phyloP scores from a whole-genome alignment of 2,797 vertebrate genomes.

The Danionella dracula region DNA sequence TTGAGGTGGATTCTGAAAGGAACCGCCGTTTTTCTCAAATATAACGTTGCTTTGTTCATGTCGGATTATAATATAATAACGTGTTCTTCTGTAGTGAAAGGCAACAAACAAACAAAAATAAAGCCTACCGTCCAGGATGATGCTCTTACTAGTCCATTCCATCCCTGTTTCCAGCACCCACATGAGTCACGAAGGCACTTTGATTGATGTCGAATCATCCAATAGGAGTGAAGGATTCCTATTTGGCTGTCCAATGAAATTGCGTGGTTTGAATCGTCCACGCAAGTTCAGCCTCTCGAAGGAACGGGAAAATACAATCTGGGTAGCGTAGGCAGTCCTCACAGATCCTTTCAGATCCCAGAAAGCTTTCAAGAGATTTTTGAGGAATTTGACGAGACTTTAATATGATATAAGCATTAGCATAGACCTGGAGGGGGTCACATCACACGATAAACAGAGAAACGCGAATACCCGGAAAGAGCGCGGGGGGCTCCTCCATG shows the following conservation, averaged over 20 bases:
- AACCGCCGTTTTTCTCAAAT: too few relatives aligned
- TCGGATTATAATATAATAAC: neutral
- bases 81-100: neutral
- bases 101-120: slow-evolving; percentile 24
- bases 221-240: slow-evolving; percentile 46
- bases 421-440: neutral
- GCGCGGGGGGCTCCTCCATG: slow-evolving; percentile 23
- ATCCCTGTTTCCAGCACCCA: slow-evolving; percentile 54
- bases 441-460: neutral
- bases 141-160: slow-evolving; percentile 47
- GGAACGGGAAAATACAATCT: slow-evolving; percentile 28
- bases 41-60: neutral
- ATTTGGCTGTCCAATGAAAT: slow-evolving; percentile 49
- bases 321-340: slow-evolving; percentile 38
- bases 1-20: too few relatives aligned
- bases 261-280: neutral
- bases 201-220: slow-evolving; percentile 43
- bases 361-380: neutral
- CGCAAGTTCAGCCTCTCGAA: slow-evolving; percentile 8
- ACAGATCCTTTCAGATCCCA: neutral
- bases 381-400: too few relatives aligned
- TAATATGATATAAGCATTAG: neutral
- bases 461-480: neutral
- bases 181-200: slow-evolving; percentile 45
- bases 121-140: slow-evolving; percentile 55